Evolutionary conservation across 1,140 invertebrate species (phyloP).

Genomic region (Arion vulgaris): DNA sequence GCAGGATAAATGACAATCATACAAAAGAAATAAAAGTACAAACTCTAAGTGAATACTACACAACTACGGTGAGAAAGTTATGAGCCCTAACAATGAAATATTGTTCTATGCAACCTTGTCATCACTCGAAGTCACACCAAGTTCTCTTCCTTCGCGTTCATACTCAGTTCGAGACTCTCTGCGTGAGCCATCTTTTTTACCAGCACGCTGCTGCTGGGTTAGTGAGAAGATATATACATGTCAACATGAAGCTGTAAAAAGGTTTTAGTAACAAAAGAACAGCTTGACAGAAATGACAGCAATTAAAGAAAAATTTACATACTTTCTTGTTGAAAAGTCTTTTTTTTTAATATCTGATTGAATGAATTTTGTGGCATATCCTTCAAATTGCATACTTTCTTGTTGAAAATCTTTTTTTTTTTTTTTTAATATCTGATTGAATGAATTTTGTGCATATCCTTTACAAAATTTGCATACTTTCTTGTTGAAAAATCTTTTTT

Average conservation of each 20-base stretch:
- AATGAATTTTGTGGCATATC: too few species aligned
- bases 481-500: too few species aligned
- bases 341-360: too few species aligned
- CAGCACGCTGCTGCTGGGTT: conserved; percentile 5
- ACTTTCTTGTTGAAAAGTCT: too few species aligned
- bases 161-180: conserved; percentile 9
- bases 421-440: too few species aligned
- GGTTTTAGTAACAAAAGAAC: too few species aligned
- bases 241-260: not conserved
- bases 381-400: too few species aligned
- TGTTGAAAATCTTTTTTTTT: too few species aligned
- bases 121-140: not conserved
- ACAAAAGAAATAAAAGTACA: not conserved
- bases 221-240: not conserved
- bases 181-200: conserved; percentile 16
- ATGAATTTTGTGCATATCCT: too few species aligned
- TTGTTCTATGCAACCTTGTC: not conserved
- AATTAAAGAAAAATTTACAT: too few species aligned
- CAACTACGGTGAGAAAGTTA: not conserved
- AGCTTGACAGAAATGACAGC: too few species aligned
- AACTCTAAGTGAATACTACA: not conserved
- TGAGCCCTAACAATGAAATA: not conserved
- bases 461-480: too few species aligned
- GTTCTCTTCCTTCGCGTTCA: not conserved
- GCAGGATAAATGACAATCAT: not conserved